Percentiles rank a stretch among this genome's conserved stretches.
phyloP scores from a whole-genome alignment of 2,888 invertebrate genomes.

The Galeruca laticollis region DNA sequence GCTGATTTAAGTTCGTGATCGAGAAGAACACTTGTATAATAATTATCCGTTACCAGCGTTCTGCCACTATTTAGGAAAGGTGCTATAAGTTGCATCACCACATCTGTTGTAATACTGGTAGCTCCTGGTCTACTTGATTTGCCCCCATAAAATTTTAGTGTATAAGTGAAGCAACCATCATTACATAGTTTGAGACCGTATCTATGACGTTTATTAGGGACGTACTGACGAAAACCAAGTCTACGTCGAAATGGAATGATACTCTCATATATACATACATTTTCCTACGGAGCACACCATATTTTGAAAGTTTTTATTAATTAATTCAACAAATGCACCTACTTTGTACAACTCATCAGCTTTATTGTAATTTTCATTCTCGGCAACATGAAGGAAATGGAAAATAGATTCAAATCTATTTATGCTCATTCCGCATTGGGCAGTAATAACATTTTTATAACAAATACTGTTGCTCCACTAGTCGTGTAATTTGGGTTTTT shows the following conservation, averaged over 20 bases:
- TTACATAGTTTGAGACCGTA: slow-evolving; percentile 8
- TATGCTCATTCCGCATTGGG: no score
- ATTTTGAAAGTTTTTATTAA: no score
- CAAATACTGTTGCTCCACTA: slow-evolving; percentile 14
- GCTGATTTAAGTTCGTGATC: slow-evolving; percentile 8
- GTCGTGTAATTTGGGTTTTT: slow-evolving; percentile 6
- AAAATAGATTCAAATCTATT: no score
- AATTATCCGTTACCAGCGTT: slow-evolving; percentile 13
- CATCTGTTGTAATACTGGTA: slow-evolving; percentile 2
- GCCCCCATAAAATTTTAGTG: slow-evolving; percentile 13
- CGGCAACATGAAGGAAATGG: no score
- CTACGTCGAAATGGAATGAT: no score
- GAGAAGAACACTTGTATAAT: slow-evolving; percentile 13
- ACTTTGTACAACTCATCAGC: neutral
- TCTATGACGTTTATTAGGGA: slow-evolving; percentile 11
- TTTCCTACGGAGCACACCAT: no score
- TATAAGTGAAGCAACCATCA: neutral
- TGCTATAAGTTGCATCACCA: slow-evolving; percentile 12
- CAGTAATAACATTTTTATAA: no score
- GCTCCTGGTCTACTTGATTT: slow-evolving; percentile 4
- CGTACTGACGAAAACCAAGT: no score
- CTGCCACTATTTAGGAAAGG: slow-evolving; percentile 12
- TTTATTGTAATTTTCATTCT: no score
- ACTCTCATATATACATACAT: no score
- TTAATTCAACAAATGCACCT: no score